Conservation (phyloP, 2,888 invertebrate genomes). For the Sinohyriopsis cumingii region DNA sequence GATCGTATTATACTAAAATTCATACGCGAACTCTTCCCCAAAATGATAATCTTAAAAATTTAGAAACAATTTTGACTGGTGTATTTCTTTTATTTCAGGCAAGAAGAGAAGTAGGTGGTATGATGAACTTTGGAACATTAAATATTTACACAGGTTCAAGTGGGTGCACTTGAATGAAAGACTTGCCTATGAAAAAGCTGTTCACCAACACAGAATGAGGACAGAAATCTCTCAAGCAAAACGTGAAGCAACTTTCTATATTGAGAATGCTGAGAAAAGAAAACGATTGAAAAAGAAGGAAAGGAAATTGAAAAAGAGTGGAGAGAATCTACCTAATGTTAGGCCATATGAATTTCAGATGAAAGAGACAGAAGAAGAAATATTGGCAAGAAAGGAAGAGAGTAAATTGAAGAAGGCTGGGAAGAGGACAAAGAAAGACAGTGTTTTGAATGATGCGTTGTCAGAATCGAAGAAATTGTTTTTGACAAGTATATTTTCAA, state of each 20-base stretch:
- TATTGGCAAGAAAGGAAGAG: constrained; percentile 37
- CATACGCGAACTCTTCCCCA: no score
- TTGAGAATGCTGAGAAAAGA: constrained; percentile 80
- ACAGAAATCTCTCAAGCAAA: constrained; percentile 92
- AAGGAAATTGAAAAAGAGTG: constrained; percentile 31
- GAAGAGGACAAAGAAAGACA: background rate
- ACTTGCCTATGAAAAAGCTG: constrained; percentile 92
- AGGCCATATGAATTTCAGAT: constrained; percentile 41
- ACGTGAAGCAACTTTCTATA: constrained; percentile 87
- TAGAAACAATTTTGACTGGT: no score
- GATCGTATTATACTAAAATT: no score
- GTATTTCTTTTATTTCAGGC: constrained; percentile 17
- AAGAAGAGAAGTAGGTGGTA: constrained; percentile 77
- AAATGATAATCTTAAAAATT: no score
- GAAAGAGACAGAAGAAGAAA: constrained; percentile 60
- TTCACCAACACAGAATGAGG: constrained; percentile 87
- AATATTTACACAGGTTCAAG: constrained; percentile 93
- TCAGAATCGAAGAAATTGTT: constrained; percentile 40
- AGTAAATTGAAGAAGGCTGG: constrained; percentile 7
- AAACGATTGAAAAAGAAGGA: constrained; percentile 53
- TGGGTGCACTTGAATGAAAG: constrained; percentile 97
- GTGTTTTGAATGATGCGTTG: background rate
- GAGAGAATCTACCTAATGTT: constrained; percentile 11
- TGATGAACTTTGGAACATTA: constrained; percentile 95
- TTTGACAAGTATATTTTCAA: constrained; percentile 55